phyloP scores from a whole-genome alignment of 1,140 invertebrate genomes.

The Metaphire vulgaris region DNA sequence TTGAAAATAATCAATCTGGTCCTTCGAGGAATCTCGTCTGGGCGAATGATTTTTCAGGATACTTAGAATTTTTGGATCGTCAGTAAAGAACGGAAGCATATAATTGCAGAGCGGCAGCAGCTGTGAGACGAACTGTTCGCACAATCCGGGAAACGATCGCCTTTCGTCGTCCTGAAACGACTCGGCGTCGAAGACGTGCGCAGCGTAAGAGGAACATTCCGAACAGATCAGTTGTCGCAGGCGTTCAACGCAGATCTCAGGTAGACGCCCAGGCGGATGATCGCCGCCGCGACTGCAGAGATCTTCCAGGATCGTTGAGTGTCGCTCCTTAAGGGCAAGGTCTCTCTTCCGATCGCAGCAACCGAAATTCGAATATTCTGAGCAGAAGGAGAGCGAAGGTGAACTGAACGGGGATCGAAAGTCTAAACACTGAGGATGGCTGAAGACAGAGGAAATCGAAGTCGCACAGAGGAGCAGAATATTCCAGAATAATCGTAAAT shows the following conservation, averaged over 20 bases:
- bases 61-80: slow-evolving; percentile 15
- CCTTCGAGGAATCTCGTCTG: too few relatives aligned
- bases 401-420: background rate
- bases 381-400: background rate
- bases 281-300: too few relatives aligned
- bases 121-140: slow-evolving; percentile 34
- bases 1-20: too few relatives aligned
- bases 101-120: slow-evolving; percentile 36
- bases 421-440: background rate
- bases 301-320: background rate
- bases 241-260: too few relatives aligned
- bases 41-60: too few relatives aligned
- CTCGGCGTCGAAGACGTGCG: slow-evolving; percentile 37
- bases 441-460: background rate
- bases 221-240: too few relatives aligned
- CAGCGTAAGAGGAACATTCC: slow-evolving; percentile 44
- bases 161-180: background rate
- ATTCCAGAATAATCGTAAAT: too few relatives aligned
- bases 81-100: slow-evolving; percentile 34
- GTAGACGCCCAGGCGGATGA: too few relatives aligned
- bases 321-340: background rate
- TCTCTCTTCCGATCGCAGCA: background rate
- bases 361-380: background rate
- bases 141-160: slow-evolving; percentile 33
- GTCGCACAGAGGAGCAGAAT: too few relatives aligned